A percentile compares a stretch with the other conserved stretches of the same genome.
phyloP scores from a whole-genome alignment of 2,888 invertebrate genomes.

The Argyresthia goedartella region DNA sequence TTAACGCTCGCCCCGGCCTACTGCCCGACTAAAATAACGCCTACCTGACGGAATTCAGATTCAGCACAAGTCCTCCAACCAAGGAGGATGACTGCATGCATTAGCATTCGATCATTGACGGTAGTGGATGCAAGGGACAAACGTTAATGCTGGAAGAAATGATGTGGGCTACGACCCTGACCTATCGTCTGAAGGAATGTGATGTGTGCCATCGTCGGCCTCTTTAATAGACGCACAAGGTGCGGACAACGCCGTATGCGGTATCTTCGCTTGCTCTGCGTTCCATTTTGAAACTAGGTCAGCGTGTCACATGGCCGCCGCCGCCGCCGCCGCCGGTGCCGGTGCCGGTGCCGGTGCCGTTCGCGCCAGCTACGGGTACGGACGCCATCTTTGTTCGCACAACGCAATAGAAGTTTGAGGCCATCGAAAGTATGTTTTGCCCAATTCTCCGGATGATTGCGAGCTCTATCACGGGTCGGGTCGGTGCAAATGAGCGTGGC shows the following conservation, averaged over 20 bases:
- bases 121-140: background rate
- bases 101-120: background rate
- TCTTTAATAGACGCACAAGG: background rate
- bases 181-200: background rate
- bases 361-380: slow-evolving; percentile 24
- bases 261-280: slow-evolving; percentile 50
- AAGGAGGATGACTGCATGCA: background rate
- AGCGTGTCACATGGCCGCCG: slow-evolving; percentile 61
- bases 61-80: background rate
- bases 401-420: slow-evolving; percentile 13
- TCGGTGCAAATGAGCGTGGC: background rate
- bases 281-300: slow-evolving; percentile 69
- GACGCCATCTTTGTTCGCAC: slow-evolving; percentile 61
- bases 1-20: slow-evolving; percentile 23
- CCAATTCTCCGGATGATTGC: background rate
- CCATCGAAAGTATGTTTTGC: slow-evolving; percentile 7
- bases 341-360: slow-evolving; percentile 54
- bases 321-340: slow-evolving; percentile 57
- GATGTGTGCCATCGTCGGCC: background rate
- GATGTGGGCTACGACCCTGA: background rate
- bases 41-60: background rate
- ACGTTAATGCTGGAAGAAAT: background rate
- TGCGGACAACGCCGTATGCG: slow-evolving; percentile 34
- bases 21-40: slow-evolving; percentile 26
- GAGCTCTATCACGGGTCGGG: background rate